Percentiles rank a stretch among this genome's conserved stretches.
These are phyloP conservation scores for Melanotaenia pygmaea DNA, from an alignment of 2,797 vertebrate genomes.

Conservation along the genomic window DNA sequence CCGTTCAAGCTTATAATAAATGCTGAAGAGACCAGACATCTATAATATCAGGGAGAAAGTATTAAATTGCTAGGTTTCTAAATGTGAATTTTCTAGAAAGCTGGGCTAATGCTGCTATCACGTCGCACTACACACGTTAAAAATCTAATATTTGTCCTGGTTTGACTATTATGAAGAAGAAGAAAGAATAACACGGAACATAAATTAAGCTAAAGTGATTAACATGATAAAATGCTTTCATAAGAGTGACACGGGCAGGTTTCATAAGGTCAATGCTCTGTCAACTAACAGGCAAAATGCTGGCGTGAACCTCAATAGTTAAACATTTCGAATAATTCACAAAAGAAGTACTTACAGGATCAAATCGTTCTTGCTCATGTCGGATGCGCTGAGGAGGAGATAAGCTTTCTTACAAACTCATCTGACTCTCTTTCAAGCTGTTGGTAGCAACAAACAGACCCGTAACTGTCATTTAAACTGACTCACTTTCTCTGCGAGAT, in stretches of 20 bases:
- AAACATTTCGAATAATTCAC: fast-evolving
- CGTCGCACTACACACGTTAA: fast-evolving
- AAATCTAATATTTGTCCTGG: neutral
- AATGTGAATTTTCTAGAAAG: neutral
- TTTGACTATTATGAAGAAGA: neutral
- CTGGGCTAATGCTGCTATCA: neutral
- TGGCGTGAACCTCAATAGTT: neutral
- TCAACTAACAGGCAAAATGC: neutral
- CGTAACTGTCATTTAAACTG: constrained; percentile 36
- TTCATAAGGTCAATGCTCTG: constrained; percentile 9
- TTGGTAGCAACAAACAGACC: constrained; percentile 23
- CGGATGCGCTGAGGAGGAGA: constrained; percentile 1
- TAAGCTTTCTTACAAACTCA: constrained; percentile 7
- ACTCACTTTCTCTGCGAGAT: neutral
- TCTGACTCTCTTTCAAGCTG: constrained; percentile 3
- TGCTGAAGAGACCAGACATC: too few relatives aligned
- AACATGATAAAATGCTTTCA: constrained; percentile 10
- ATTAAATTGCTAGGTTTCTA: too few relatives aligned
- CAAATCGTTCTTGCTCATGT: constrained; percentile 77
- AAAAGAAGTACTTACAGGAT: constrained; percentile 74
- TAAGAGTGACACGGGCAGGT: constrained; percentile 26
- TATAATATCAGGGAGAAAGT: too few relatives aligned
- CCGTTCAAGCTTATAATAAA: neutral
- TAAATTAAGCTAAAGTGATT: neutral
- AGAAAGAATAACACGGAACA: neutral